Evolutionary conservation across 2,888 invertebrate species (phyloP), one percentile per base, ranked within the genome.

Genomic region (Megalurothrips usitatus): DNA sequence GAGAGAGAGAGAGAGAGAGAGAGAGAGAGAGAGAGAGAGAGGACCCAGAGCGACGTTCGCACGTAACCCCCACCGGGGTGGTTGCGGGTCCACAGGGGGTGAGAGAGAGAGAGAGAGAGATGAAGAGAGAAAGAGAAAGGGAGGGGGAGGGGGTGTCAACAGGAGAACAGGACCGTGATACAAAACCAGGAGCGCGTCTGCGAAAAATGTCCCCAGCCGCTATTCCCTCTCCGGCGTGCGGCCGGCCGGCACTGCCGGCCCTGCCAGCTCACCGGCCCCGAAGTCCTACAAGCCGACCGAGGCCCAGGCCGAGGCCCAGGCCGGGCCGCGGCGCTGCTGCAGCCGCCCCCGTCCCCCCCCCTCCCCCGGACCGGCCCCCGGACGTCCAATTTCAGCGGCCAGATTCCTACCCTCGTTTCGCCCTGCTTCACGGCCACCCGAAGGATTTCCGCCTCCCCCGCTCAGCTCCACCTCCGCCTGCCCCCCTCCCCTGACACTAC

Each of bases 1-100:
- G n/a, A n/a, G n/a, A 52, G 52, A 14, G 79, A 81, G 79, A 81
- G 34, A 34, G 47, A 48, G 80, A 80, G 78, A 34, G 11, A 68
- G 47, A 11, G 80, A 43, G 78, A 68, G 80, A n/a, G n/a, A n/a
- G n/a, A n/a, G n/a, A n/a, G n/a, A n/a, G n/a, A n/a, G n/a, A n/a
- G n/a, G n/a, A n/a, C n/a, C n/a, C n/a, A n/a, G n/a, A n/a, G n/a
- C n/a, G n/a, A n/a, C n/a, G 34, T 43, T 43, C 34, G 34, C 34
- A 43, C 34, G 34, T 43, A 6, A 6, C 34, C 34, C 34, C 34
- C 34, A n/a, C n/a, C 34, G 34, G 34, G 34, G 34, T 43, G 34
- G 34, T 43, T 43, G 6, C 34, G 34, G 34, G 34, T 43, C 34
- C 34, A 6, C 2, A 43, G 34, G n/a, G n/a, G n/a, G n/a, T n/a